Evolutionary conservation across 1,140 invertebrate species (phyloP), one percentile per base, ranked within the genome.

Genomic region (Zophobas atratus): DNA sequence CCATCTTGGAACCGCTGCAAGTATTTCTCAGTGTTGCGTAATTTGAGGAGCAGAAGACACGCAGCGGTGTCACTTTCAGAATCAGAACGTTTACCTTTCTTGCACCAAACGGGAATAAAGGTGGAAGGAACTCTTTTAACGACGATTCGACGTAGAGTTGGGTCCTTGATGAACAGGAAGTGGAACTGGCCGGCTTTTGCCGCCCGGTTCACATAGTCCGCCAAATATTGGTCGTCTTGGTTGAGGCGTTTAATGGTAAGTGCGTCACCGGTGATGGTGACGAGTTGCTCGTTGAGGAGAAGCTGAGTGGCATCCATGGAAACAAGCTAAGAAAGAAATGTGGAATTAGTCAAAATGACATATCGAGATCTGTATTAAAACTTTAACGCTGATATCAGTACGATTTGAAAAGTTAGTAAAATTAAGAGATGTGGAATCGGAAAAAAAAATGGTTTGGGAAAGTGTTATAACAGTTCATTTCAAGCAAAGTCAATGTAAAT

Each of bases 111-210:
- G 1, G n/a, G 43, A 1, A n/a, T 48, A 34, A 51, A 20, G 4
- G n/a, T 39, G 48, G 1, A 1, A 5, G 48, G 57, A 0, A 36
- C 57, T 36, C 57, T 36, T 39, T 34, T 72, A 46, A 51, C 51
- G 1, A 51, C 38, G 6, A 71, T 71, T 38, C 43, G 33, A 1
- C 67, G 38, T 2, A 41, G 33, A 36, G 36, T 46, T 36, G 8
- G 71, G 33, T 53, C 49, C 6, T 73, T 41, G 8, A n/a, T 55
- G n/a, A 73, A 56, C n/a, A 72, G 34, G 32, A 72, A 72, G n/a
- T 49, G 32, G 48, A 72, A 72, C 38, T 72, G 70, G 8, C 51
- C 51, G 34, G 39, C n/a, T 53, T 72, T 72, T 32, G 51, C 71
- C 3, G 49, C 49, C 41, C 32, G 55, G 49, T 53, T 73, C 38